phyloP scores from a whole-genome alignment of 2,113 vertebrate species.

The Hepsetus odoe region DNA sequence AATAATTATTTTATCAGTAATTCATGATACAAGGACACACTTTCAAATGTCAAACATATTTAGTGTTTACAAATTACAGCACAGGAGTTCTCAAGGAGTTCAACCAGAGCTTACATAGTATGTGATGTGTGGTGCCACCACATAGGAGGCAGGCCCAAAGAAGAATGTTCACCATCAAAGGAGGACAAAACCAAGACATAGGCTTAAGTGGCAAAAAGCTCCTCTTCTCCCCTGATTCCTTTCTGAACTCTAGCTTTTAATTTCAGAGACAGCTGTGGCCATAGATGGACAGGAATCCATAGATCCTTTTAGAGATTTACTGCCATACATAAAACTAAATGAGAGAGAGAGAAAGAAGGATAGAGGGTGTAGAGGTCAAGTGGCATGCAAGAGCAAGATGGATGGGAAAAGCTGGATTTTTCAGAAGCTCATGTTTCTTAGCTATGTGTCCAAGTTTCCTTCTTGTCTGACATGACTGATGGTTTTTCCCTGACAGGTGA shows the following conservation, averaged over 20 bases:
- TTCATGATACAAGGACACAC: too few relatives aligned
- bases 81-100: neutral
- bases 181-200: neutral
- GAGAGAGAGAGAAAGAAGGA: conserved; percentile 46
- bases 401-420: conserved; percentile 48
- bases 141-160: neutral
- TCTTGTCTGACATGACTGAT: conserved; percentile 15
- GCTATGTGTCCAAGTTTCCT: conserved; percentile 3
- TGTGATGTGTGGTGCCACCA: neutral
- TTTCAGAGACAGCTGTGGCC: conserved; percentile 3
- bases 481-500: conserved; percentile 14
- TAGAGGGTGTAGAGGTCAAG: conserved; percentile 63
- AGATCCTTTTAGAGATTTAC: conserved; percentile 63
- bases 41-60: too few relatives aligned
- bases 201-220: conserved; percentile 1
- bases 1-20: too few relatives aligned
- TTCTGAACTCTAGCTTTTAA: conserved; percentile 14
- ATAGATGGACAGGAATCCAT: conserved; percentile 60
- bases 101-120: neutral
- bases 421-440: conserved; percentile 65
- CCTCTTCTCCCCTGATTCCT: conserved; percentile 18
- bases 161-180: conserved; percentile 24
- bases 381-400: conserved; percentile 56
- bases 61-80: neutral
- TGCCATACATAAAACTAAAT: conserved; percentile 61